Conservation (phyloP, 1,140 invertebrate genomes). For the Cherax quadricarinatus region DNA sequence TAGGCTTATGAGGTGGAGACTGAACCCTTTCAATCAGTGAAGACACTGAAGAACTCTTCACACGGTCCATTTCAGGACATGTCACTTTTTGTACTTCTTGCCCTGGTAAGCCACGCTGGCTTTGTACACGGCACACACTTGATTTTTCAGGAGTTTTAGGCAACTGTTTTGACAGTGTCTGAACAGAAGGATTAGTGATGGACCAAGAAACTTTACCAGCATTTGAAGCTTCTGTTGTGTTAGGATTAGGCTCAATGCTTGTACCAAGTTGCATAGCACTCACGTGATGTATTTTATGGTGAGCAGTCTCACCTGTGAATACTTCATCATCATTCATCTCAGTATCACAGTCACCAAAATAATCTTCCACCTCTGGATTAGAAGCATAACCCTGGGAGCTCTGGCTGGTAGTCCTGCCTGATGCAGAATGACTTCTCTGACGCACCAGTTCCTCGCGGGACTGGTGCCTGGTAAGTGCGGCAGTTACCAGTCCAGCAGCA, state of each 20-base stretch:
- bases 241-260: neutral
- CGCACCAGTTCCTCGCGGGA: conserved; percentile 53
- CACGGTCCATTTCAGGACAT: conserved; percentile 16
- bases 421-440: conserved; percentile 62
- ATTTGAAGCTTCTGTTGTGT: conserved; percentile 14
- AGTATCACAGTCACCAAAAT: conserved; percentile 59
- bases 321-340: conserved; percentile 72
- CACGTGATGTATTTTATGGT: conserved; percentile 3
- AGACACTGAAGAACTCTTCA: conserved; percentile 46
- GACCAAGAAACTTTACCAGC: conserved; percentile 8
- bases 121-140: conserved; percentile 36
- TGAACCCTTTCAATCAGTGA: conserved; percentile 25
- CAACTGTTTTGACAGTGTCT: neutral
- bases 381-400: conserved; percentile 49
- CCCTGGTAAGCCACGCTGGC: conserved; percentile 6
- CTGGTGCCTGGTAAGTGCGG: conserved; percentile 52
- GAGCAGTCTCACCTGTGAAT: conserved; percentile 22
- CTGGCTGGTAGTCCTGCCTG: conserved; percentile 64
- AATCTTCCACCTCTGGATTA: conserved; percentile 48
- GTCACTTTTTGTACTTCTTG: neutral
- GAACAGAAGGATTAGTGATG: neutral
- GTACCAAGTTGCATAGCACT: neutral
- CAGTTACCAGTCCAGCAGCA: conserved; percentile 50
- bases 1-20: conserved; percentile 26
- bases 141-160: conserved; percentile 5